These are phyloP conservation scores for Priapulus caudatus DNA, from an alignment of 2,888 invertebrate genomes.

Conservation along the genomic window DNA sequence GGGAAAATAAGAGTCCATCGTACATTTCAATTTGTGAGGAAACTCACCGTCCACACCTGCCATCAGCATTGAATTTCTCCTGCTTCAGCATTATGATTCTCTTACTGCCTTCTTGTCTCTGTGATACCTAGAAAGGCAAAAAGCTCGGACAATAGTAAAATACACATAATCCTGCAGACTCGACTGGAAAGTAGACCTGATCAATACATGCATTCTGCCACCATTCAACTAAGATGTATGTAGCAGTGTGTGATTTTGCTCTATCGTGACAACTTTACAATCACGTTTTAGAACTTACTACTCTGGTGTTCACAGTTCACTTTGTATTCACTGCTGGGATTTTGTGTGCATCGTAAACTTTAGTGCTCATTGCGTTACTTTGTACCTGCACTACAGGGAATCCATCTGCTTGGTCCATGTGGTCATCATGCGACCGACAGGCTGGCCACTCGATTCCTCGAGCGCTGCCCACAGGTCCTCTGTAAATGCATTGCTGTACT, in stretches of 20 bases:
- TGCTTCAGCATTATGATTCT: constrained; percentile 62
- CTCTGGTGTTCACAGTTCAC: too few relatives aligned
- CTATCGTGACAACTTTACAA: too few relatives aligned
- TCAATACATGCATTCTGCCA: too few relatives aligned
- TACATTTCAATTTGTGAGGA: constrained; percentile 16
- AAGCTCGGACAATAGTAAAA: background rate
- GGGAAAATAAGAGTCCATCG: too few relatives aligned
- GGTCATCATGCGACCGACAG: constrained; percentile 80
- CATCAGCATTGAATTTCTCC: constrained; percentile 67
- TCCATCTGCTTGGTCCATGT: constrained; percentile 95
- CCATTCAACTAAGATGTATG: too few relatives aligned
- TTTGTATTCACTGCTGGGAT: too few relatives aligned
- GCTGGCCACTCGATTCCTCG: constrained; percentile 74
- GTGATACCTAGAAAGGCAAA: constrained; percentile 27
- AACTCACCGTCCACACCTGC: constrained; percentile 37
- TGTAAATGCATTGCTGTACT: constrained; percentile 81
- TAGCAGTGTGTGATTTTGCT: too few relatives aligned
- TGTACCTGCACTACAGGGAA: constrained; percentile 62
- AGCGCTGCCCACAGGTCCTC: constrained; percentile 85
- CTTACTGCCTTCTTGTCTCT: constrained; percentile 38
- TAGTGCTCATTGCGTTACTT: too few relatives aligned
- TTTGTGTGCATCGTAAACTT: too few relatives aligned
- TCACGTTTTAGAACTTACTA: too few relatives aligned
- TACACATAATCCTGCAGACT: background rate
- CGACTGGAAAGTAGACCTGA: too few relatives aligned